Base-by-base conservation (phyloP, 1,140 invertebrate species). In the Pseudomyrmex pallidus region DNA sequence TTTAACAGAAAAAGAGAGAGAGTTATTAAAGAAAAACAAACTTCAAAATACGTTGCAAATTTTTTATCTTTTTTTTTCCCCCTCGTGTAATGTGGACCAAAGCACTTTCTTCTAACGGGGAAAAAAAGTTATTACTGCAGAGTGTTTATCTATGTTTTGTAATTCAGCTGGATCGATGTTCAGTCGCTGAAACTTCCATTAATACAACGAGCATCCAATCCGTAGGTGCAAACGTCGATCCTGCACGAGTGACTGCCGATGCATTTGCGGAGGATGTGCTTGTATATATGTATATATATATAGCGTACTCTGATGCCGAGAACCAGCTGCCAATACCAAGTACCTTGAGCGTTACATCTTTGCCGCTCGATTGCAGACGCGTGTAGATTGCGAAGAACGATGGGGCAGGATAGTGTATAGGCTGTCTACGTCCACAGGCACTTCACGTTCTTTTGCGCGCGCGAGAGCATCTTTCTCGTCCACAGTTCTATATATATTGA, bases 251-350 rank as follows among this genome's bases (percentile, higher is more conserved):
- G 56, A 61, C 72, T 73, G 25, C 46, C 46, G 20, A 44, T 57
- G 61, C 54, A 84, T 84, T 74, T 73, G 74, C 74, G 54, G 64
- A 17, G 82, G 52, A 48, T 46, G 46, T 68, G 35, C 35, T 35
- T 35, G 35, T 35, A 35, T 35, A 35, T 35, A 35, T 35, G 5
- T 35, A 35, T 84, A 87, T 84, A 87, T 68, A 87, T 87, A 84
- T 87, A 82, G 63, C 68, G 74, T 63, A 35, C 54, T 57, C 76
- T 70, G 76, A 84, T 63, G 85, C 86, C 57, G 78, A 77, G 67
- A 50, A 46, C 74, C 56, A 61, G 63, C 86, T 87, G 86, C 74
- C 86, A 87, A 87, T 87, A 87, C 52, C 86, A 85, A 80, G 74
- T 72, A 87, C 17, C 59, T 57, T 9, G 56, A 78, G 82, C 70